phyloP scores from a whole-genome alignment of 2,113 vertebrate species.

The Brachyhypopomus occidentalis region DNA sequence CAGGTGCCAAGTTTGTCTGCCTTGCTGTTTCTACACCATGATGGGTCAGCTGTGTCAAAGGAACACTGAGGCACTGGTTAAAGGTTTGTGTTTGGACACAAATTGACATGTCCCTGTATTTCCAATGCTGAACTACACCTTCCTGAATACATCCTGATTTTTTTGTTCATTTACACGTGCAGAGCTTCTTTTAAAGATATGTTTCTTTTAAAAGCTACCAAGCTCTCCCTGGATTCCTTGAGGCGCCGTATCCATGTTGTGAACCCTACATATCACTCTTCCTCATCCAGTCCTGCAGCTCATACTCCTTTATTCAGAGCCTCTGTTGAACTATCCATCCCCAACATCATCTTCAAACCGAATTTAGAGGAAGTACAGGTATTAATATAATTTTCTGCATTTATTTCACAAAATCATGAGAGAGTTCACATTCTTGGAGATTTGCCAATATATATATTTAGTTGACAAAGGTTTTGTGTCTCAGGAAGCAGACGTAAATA shows the following conservation, averaged over 20 bases:
- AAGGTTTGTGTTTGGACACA: slow-evolving; percentile 68
- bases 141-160: neutral
- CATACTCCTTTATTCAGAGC: slow-evolving; percentile 74
- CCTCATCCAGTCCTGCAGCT: slow-evolving; percentile 32
- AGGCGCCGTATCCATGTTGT: slow-evolving; percentile 66
- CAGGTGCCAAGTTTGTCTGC: slow-evolving; percentile 80
- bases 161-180: neutral
- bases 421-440: no score
- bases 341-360: slow-evolving; percentile 78
- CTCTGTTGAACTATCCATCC: slow-evolving; percentile 78
- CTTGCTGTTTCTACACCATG: slow-evolving; percentile 78
- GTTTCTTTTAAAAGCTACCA: slow-evolving; percentile 69
- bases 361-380: slow-evolving; percentile 84
- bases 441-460: no score
- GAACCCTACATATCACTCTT: slow-evolving; percentile 63
- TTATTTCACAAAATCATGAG: neutral
- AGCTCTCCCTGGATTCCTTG: slow-evolving; percentile 75
- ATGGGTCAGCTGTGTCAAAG: slow-evolving; percentile 79
- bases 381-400: neutral
- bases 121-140: neutral
- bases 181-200: neutral
- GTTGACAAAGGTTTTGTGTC: no score
- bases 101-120: neutral
- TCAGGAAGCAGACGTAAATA: no score
- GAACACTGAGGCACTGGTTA: slow-evolving; percentile 81